Evolutionary conservation across 2,113 vertebrate species (phyloP).

Genomic region (Neolamprologus ventralis): DNA sequence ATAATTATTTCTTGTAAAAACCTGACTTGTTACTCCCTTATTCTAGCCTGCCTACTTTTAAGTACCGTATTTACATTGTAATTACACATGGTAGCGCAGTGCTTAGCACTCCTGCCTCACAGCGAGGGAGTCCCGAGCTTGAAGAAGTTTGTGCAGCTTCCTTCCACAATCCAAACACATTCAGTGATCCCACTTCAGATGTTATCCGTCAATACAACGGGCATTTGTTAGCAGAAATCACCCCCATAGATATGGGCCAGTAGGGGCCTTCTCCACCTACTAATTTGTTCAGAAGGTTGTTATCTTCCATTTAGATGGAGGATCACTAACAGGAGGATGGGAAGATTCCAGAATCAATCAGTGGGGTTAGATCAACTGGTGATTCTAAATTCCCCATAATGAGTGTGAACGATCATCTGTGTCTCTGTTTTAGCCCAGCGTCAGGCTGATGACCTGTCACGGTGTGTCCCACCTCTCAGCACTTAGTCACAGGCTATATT

Average conservation of each 20-base stretch:
- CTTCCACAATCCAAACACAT: not conserved
- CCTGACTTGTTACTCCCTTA: not conserved
- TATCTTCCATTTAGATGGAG: not conserved
- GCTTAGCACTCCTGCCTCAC: not conserved
- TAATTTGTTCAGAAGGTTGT: not conserved
- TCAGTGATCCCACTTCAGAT: not conserved
- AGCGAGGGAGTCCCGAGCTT: not conserved
- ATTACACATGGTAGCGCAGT: not conserved
- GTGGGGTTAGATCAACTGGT: not conserved
- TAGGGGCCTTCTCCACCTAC: not conserved
- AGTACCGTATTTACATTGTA: not conserved
- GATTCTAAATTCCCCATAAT: not conserved
- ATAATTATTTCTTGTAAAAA: not conserved
- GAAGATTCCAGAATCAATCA: not conserved
- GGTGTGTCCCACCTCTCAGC: not conserved
- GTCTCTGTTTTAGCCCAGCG: not conserved
- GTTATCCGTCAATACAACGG: not conserved
- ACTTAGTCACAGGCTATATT: not conserved
- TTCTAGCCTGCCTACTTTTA: not conserved
- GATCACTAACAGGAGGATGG: not conserved
- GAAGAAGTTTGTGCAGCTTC: not conserved
- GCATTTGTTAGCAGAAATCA: not conserved
- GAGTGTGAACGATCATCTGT: not conserved
- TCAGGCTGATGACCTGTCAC: not conserved
- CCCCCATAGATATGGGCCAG: not conserved